Evolutionary conservation across 30 jellyfish, hydroid and myxozoan species (phyloP).

Genomic region (Hydractinia symbiolongicarpus): DNA sequence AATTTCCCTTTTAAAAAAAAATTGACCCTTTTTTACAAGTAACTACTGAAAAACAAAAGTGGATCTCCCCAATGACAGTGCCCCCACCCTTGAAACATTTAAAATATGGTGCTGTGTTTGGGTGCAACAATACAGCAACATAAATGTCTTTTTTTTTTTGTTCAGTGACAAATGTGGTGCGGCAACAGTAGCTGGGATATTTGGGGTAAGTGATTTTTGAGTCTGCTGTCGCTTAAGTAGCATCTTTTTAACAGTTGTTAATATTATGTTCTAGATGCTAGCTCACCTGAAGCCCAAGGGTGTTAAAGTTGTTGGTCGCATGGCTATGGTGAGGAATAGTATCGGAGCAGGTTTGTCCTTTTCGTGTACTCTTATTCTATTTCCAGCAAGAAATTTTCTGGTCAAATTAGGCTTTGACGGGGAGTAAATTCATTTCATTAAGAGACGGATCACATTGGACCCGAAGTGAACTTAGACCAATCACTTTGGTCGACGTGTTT

Average conservation of each 20-base stretch:
- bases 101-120: too few relatives aligned
- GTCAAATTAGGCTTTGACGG: neutral
- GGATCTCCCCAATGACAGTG: too few relatives aligned
- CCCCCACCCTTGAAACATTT: too few relatives aligned
- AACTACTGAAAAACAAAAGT: too few relatives aligned
- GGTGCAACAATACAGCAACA: too few relatives aligned
- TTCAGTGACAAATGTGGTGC: conserved; percentile 99
- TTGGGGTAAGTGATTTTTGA: conserved; percentile 41
- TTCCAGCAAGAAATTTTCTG: neutral
- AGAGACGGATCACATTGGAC: neutral
- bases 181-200: conserved; percentile 94
- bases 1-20: neutral
- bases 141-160: neutral
- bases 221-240: neutral
- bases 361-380: neutral
- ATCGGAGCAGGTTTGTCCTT: conserved; percentile 76
- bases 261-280: conserved; percentile 41
- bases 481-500: too few relatives aligned
- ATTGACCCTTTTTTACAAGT: too few relatives aligned
- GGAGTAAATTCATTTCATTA: neutral
- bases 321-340: conserved; percentile 96
- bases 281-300: conserved; percentile 68
- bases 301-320: conserved; percentile 60
- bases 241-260: neutral
- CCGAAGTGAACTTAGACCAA: neutral